Evolutionary conservation across 2,888 invertebrate genomes (phyloP).

Genomic region (Hypsopygia costalis): DNA sequence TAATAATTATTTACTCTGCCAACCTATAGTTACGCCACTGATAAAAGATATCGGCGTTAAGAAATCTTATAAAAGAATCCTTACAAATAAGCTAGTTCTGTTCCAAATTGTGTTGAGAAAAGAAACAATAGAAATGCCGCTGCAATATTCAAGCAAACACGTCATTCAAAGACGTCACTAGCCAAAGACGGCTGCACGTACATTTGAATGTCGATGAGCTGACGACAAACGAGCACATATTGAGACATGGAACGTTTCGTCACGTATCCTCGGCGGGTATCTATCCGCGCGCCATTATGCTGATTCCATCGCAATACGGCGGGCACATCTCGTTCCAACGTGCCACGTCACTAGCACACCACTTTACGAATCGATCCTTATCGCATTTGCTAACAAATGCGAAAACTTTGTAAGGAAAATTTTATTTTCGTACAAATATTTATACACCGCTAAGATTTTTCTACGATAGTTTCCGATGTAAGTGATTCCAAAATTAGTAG

Average conservation of each 20-base stretch:
- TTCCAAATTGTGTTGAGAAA: too few species aligned
- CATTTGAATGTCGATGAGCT: slow-evolving; percentile 7
- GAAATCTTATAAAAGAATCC: too few species aligned
- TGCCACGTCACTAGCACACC: slow-evolving; percentile 20
- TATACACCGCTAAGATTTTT: too few species aligned
- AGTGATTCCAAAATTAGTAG: too few species aligned
- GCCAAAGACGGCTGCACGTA: not conserved
- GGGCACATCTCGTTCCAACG: slow-evolving; percentile 29
- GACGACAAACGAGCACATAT: slow-evolving; percentile 37
- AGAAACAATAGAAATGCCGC: too few species aligned
- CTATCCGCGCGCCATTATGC: slow-evolving; percentile 54
- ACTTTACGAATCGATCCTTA: slow-evolving; percentile 21
- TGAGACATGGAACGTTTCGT: slow-evolving; percentile 44
- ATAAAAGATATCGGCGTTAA: too few species aligned
- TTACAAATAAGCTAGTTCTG: too few species aligned
- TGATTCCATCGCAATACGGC: slow-evolving; percentile 44
- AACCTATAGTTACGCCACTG: too few species aligned
- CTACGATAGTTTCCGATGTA: too few species aligned
- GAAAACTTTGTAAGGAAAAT: not conserved
- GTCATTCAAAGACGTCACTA: slow-evolving; percentile 1
- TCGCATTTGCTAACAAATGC: slow-evolving; percentile 23
- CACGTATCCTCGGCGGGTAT: slow-evolving; percentile 53
- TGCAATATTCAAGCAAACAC: not conserved
- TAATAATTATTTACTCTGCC: too few species aligned
- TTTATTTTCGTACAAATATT: too few species aligned